Conservation (phyloP, 2,113 vertebrate genomes). For the Pholis gunnellus region DNA sequence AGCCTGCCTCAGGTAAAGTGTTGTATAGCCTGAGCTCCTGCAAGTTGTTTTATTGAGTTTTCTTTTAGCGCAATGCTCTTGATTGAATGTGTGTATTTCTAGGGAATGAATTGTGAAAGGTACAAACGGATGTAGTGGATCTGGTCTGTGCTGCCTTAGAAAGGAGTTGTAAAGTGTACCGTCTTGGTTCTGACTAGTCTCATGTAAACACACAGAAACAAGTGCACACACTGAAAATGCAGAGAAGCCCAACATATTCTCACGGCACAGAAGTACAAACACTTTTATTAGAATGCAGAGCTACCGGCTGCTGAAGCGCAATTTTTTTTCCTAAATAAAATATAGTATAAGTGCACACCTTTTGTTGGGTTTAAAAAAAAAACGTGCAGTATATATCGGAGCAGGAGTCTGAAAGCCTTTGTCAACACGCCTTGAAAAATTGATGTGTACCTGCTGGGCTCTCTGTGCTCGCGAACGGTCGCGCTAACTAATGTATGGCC, state of each 20-base stretch:
- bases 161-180: neutral
- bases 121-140: neutral
- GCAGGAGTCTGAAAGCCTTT: constrained; percentile 79
- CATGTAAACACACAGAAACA: constrained; percentile 23
- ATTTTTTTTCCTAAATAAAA: constrained; percentile 71
- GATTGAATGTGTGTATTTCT: no score
- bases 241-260: neutral
- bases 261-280: neutral
- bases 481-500: constrained; percentile 61
- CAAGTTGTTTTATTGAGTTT: no score
- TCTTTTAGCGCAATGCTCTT: no score
- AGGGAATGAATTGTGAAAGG: neutral
- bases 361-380: constrained; percentile 42
- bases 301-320: constrained; percentile 20
- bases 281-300: constrained; percentile 13
- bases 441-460: constrained; percentile 70
- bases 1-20: neutral
- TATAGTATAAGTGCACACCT: constrained; percentile 70
- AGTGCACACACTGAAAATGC: neutral
- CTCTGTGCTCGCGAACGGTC: constrained; percentile 24
- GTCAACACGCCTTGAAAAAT: constrained; percentile 79
- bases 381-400: constrained; percentile 43
- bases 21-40: no score
- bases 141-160: neutral
- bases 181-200: neutral